Percentiles rank a stretch among this genome's conserved stretches.
Evolutionary conservation across 1,140 invertebrate genomes (phyloP).

Genomic region (Mercenaria mercenaria): DNA sequence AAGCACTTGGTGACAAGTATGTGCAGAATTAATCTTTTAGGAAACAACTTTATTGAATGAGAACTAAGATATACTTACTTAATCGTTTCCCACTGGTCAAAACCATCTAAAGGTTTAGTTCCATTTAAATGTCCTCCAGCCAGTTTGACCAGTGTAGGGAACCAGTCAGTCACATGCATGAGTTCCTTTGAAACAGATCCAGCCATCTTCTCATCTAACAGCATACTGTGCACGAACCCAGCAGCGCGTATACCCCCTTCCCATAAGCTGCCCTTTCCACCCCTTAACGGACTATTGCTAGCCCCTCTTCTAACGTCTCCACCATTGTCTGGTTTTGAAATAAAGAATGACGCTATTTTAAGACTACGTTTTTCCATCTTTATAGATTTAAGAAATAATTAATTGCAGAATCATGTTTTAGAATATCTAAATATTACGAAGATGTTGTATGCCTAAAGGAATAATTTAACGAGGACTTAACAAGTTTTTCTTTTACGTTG

Average conservation of each 20-base stretch:
- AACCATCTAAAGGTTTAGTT: conserved; percentile 75
- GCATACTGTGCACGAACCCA: conserved; percentile 70
- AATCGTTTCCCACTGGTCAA: conserved; percentile 78
- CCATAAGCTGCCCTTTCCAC: conserved; percentile 86
- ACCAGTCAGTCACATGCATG: conserved; percentile 83
- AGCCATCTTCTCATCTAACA: conserved; percentile 43
- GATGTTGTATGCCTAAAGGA: too few relatives aligned
- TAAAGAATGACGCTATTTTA: too few relatives aligned
- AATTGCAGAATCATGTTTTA: too few relatives aligned
- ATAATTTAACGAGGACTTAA: too few relatives aligned
- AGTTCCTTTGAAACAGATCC: conserved; percentile 68
- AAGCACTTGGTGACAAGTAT: too few relatives aligned
- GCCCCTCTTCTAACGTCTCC: conserved; percentile 72
- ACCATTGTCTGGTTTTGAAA: conserved; percentile 77
- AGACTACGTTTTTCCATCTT: too few relatives aligned
- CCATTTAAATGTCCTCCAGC: conserved; percentile 76
- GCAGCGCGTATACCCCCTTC: conserved; percentile 85
- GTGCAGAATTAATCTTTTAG: too few relatives aligned
- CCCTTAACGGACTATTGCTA: conserved; percentile 86
- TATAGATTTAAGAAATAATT: too few relatives aligned
- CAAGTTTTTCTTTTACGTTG: too few relatives aligned
- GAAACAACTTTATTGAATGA: too few relatives aligned
- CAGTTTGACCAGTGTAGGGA: conserved; percentile 79
- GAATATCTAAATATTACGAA: too few relatives aligned
- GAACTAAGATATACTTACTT: too few relatives aligned